Evolutionary conservation across 2,797 vertebrate species (phyloP).

Genomic region (Gephyroberyx darwinii): DNA sequence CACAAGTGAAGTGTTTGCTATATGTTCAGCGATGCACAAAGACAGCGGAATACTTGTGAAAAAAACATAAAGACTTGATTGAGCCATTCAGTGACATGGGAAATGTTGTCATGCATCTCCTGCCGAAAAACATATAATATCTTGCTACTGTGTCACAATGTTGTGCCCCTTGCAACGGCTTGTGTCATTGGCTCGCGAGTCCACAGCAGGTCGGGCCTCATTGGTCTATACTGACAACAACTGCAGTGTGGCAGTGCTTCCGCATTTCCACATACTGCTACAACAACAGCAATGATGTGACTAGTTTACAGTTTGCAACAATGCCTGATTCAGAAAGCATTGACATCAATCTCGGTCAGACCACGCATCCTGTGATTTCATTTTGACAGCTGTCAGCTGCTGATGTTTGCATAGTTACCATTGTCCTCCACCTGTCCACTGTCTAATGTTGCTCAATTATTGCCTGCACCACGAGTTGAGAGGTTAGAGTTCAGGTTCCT

Average conservation of each 20-base stretch:
- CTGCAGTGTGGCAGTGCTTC: constrained; percentile 49
- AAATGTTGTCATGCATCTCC: constrained; percentile 3
- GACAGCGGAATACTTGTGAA: neutral
- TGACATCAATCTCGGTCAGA: neutral
- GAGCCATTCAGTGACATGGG: neutral
- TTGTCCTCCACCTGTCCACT: neutral
- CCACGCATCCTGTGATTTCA: neutral
- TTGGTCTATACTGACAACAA: constrained; percentile 61
- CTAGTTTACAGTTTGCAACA: neutral
- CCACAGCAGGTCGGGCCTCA: constrained; percentile 66
- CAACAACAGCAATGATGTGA: constrained; percentile 14
- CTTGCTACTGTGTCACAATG: constrained; percentile 57
- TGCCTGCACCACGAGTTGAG: neutral
- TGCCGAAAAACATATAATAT: constrained; percentile 6
- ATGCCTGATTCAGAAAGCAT: neutral
- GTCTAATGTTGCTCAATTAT: neutral
- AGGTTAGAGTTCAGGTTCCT: constrained; percentile 6
- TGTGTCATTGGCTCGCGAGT: constrained; percentile 68
- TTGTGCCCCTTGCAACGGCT: constrained; percentile 54
- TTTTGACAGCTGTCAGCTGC: neutral
- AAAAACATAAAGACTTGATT: neutral
- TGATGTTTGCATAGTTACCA: neutral
- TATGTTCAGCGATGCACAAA: constrained; percentile 15
- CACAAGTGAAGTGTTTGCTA: constrained; percentile 49
- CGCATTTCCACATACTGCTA: constrained; percentile 25